Evolutionary conservation across 2,797 vertebrate species (phyloP), one percentile per base, ranked within the genome.

Genomic region (Chelonia mydas): DNA sequence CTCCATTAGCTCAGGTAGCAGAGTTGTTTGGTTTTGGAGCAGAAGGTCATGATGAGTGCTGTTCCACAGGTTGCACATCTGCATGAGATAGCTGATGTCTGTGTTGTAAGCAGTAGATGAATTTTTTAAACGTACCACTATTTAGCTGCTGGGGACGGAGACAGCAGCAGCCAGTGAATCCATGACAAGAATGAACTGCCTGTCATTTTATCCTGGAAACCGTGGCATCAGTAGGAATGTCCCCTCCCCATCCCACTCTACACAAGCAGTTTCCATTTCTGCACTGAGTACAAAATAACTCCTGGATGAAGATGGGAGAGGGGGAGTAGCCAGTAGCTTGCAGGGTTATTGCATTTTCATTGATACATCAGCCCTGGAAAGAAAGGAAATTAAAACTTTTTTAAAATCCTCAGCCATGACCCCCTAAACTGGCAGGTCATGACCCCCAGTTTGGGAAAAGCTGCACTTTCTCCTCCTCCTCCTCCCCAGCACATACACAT

Each of bases 341-440:
- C 47, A 77, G 84, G 49, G 68, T 89, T 88, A 59, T 86, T 10
- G 0, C 54, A 33, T 72, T 96, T 96, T 77, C 90, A 41, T 91
- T 95, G 83, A 59, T 85, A 86, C 85, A 25, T 77, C 83, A 90
- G 72, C 45, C 83, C 78, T 11, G 9, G 37, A 84, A 94, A 83
- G 65, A 97, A 96, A 95, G 96, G 96, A 97, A 96, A 96, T 95
- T 41, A 78, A 93, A 90, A 50, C 61, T 89, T 85, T 88, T 25
- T 83, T 53, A 77, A 59, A 90, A 94, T 91, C 83, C 90, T 97
- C 78, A 96, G 50, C 74, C 88, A 16, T 92, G 94, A 97, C 90
- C 92, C 91, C 81, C 51, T 88, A 86, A 87, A 87, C 76, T 68
- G 50, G 53, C 80, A 77, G 95, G 85, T 97, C 95, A 77, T 3